Conservation (phyloP, 2,888 invertebrate genomes). For the Odontocolon sp. region DNA sequence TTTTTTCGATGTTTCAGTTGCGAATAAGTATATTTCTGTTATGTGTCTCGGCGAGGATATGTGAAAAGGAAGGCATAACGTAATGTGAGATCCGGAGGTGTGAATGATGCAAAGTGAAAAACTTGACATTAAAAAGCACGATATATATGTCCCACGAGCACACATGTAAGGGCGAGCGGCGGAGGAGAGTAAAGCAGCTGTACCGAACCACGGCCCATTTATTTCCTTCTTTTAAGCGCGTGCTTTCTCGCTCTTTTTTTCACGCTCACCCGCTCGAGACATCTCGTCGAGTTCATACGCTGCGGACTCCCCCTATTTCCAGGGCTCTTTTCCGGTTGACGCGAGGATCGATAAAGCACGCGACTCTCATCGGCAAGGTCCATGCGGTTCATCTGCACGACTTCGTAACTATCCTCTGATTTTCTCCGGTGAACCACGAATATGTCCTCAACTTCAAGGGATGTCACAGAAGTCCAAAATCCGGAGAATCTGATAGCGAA, state of each 20-base stretch:
- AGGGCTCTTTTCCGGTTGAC: slow-evolving; percentile 35
- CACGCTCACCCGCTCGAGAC: slow-evolving; percentile 5
- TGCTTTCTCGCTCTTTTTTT: slow-evolving; percentile 19
- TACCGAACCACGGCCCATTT: slow-evolving; percentile 26
- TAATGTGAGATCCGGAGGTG: background rate
- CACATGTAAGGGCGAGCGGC: background rate
- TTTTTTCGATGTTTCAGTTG: no score
- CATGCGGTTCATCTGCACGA: slow-evolving; percentile 3
- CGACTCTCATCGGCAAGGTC: slow-evolving; percentile 23
- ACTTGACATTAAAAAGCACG: background rate
- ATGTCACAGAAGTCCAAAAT: background rate
- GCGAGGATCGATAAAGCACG: slow-evolving; percentile 36
- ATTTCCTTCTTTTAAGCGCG: slow-evolving; percentile 18
- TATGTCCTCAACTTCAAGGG: background rate
- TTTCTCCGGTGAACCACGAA: background rate
- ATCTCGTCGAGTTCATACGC: slow-evolving; percentile 12
- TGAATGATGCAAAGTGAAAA: slow-evolving; percentile 5
- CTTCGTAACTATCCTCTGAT: background rate
- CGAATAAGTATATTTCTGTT: no score
- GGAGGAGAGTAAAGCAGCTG: background rate
- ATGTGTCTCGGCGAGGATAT: no score
- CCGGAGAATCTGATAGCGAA: background rate
- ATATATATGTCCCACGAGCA: background rate
- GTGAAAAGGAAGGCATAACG: background rate
- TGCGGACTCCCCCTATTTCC: slow-evolving; percentile 12